A percentile compares a stretch with the other conserved stretches of the same genome.
These are phyloP conservation scores for Microcebus jonahi DNA, from an alignment of 2,113 vertebrate genomes.

Conservation along the genomic window DNA sequence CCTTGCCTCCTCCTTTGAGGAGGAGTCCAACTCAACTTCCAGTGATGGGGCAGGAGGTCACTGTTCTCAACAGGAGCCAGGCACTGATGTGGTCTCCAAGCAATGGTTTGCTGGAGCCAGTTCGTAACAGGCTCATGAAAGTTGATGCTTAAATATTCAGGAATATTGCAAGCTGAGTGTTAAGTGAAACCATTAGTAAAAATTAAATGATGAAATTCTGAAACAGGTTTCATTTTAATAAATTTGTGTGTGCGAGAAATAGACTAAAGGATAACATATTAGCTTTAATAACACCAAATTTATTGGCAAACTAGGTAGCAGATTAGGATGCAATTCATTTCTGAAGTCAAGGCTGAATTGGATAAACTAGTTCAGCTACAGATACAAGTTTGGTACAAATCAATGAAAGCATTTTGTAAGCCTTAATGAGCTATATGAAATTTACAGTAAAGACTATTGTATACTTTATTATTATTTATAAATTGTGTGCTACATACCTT, in stretches of 20 bases:
- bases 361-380: background rate
- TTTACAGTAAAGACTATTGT: background rate
- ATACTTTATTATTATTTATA: background rate
- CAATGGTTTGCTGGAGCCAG: background rate
- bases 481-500: background rate
- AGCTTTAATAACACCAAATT: background rate
- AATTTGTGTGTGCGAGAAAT: background rate
- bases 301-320: background rate
- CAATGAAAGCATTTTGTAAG: background rate
- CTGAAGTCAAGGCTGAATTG: background rate
- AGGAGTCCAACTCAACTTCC: background rate
- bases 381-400: background rate
- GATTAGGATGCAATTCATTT: background rate
- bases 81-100: background rate
- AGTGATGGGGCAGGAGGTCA: background rate
- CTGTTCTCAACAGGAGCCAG: background rate
- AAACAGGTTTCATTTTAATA: conserved; percentile 19
- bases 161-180: too few relatives aligned
- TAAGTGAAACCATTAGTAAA: conserved; percentile 4
- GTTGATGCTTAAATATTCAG: too few relatives aligned
- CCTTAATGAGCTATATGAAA: background rate
- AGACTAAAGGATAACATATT: background rate
- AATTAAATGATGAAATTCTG: background rate
- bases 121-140: background rate
- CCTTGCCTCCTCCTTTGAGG: background rate